phyloP scores from a whole-genome alignment of 1,140 invertebrate genomes.

The Listronotus bonariensis region DNA sequence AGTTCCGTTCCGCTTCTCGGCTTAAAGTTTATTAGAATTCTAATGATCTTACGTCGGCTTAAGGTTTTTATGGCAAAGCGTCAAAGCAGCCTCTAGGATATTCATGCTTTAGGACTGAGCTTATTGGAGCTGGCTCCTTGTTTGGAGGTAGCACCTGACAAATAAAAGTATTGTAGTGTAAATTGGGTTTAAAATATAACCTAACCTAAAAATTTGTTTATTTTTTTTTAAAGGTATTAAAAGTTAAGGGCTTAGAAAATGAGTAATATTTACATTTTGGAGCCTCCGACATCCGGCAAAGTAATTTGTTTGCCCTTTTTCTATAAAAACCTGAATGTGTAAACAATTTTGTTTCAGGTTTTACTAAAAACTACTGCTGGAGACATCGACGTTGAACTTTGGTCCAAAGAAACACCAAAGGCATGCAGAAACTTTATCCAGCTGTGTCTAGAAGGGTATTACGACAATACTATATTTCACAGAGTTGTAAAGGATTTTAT shows the following conservation, averaged over 20 bases:
- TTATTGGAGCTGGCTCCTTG: too few relatives aligned
- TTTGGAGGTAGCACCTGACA: too few relatives aligned
- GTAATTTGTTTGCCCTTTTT: constrained; percentile 57
- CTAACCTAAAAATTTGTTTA: too few relatives aligned
- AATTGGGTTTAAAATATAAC: too few relatives aligned
- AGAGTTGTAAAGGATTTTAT: constrained; percentile 90
- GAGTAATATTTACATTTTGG: constrained; percentile 97
- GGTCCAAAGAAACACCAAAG: constrained; percentile 95
- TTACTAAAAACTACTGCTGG: constrained; percentile 90
- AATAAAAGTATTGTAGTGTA: too few relatives aligned
- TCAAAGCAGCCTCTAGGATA: too few relatives aligned
- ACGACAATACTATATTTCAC: constrained; percentile 91
- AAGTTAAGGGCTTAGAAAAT: constrained; percentile 63
- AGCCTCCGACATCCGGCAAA: constrained; percentile 93
- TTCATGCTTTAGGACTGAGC: too few relatives aligned
- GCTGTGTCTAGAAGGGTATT: constrained; percentile 96
- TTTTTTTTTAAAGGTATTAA: neutral
- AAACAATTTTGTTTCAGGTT: constrained; percentile 65
- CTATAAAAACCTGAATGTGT: constrained; percentile 19
- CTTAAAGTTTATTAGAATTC: too few relatives aligned
- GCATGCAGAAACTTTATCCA: constrained; percentile 97
- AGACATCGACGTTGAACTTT: constrained; percentile 97
- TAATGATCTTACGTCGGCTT: too few relatives aligned
- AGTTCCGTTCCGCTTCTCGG: too few relatives aligned
- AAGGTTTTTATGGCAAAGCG: too few relatives aligned